Evolutionary conservation across 1,140 invertebrate genomes (phyloP), one percentile per base, ranked within the genome.

Genomic region (Ostrea edulis): DNA sequence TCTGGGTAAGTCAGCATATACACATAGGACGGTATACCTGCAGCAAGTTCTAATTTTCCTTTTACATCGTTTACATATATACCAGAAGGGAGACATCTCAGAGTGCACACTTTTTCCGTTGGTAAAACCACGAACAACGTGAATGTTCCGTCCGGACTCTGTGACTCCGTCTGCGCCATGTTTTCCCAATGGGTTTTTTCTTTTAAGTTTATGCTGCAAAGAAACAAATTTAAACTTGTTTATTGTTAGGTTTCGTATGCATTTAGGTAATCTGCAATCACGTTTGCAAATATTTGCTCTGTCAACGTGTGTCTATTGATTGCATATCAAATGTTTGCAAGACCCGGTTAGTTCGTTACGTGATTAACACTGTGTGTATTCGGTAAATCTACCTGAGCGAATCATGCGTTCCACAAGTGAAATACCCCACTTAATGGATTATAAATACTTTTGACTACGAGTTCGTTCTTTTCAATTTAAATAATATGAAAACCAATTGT

Each of bases 101-200:
- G 84, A 0, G 93, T 92, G 52, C 92, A 91, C 0, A 93, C 91
- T 84, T 91, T 89, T 29, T 93, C 91, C 14, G 71, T 87, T 8
- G 93, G 93, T 8, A 93, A 84, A 51, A 93, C 87, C 22, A 93
- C 87, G 81, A 93, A 93, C 2, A 93, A 22, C 0, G 92, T 93
- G 44, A 93, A 93, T 8, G 71, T 86, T 20, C 22, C 25, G 17
- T 85, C 83, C 54, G 83, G 54, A 44, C 53, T 58, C 14, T n/a
- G 29, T 8, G 54, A 20, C 22, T 85, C 22, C 83, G n/a, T 51
- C 17, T 22, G 29, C 82, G 82, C 52, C 82, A 83, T 83, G 8
- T 77, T 77, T 77, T 9, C 14, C n/a, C 65, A 5, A 11, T 9
- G 12, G 11, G 11, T 22, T 77, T 14, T 17, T 35, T 44, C 11